Base-by-base conservation (phyloP, 2,888 invertebrate species). In the Criorhina ranunculi region DNA sequence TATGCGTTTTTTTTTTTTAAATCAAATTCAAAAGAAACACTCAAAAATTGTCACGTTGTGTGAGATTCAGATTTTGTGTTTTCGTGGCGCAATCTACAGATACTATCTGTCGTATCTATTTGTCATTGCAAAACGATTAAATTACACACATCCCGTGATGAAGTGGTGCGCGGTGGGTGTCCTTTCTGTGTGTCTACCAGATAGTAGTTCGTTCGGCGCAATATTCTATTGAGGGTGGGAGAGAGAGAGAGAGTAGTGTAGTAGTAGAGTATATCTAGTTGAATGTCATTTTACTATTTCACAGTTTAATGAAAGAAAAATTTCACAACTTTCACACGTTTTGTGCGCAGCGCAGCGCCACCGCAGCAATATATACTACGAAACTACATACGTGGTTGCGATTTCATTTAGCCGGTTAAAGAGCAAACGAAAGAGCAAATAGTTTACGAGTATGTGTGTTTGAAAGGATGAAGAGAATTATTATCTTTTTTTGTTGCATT, bases 291-390 rank as follows among this genome's bases (percentile, higher is more conserved):
- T 80, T 85, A 85, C 80, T 80, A 85, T 85, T 85, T 80, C 85
- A 46, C 85, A 80, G 64, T 85, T 85, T 70, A 60, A 80, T 85
- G 85, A 85, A 85, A 85, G 85, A 85, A 85, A 24, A 76, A 80
- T 85, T 85, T 80, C 80, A 85, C 85, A 85, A 85, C 85, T 85
- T 85, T 85, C 76, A 85, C 83, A 62, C 70, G 69, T 75, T 31
- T 85, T 24, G 24, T 24, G 24, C 24, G 24, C 24, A 24, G 85
- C 85, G 85, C 85, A 85, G 75, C 69, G 69, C 42, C 33, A 55
- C 17, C 19, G 55, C 31, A 15, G 31, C 42, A 42, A 11, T 12
- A 5, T 37, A 15, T 8, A 35, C 29, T n/a, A 8, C 19, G 6
- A 9, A 29, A 2, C 29, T 15, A 1, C 12, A 9, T 55, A 42